phyloP scores from a whole-genome alignment of 2,888 invertebrate species.

The Vesta saturnalis region DNA sequence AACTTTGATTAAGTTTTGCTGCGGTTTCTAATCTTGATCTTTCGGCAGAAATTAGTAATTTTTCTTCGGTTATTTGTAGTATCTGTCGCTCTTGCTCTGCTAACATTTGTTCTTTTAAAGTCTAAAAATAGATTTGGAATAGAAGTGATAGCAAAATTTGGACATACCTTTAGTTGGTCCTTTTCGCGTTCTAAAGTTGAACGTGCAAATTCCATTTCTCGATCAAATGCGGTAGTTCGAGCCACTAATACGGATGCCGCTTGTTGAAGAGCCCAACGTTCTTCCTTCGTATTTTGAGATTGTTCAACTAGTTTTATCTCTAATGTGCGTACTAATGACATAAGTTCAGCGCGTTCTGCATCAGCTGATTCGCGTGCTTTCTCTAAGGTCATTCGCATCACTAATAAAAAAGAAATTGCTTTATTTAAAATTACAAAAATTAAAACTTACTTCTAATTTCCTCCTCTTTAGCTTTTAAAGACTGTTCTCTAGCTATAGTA shows the following conservation, averaged over 20 bases:
- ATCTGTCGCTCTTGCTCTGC: constrained; percentile 69
- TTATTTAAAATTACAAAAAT: background rate
- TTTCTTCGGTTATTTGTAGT: constrained; percentile 69
- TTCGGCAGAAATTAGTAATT: constrained; percentile 62
- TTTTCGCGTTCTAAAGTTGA: constrained; percentile 68
- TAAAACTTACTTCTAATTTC: constrained; percentile 65
- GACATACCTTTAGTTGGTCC: constrained; percentile 67
- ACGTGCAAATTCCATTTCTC: constrained; percentile 69
- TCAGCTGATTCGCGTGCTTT: constrained; percentile 68
- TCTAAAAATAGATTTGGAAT: constrained; percentile 51
- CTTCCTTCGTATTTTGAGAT: constrained; percentile 62
- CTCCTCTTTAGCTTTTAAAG: constrained; percentile 65
- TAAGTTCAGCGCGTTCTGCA: constrained; percentile 65
- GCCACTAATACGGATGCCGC: constrained; percentile 70
- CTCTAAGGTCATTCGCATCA: constrained; percentile 67
- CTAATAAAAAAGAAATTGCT: constrained; percentile 53
- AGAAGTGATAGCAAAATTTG: background rate
- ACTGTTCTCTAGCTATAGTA: constrained; percentile 63
- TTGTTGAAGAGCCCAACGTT: constrained; percentile 65
- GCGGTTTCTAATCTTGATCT: constrained; percentile 57
- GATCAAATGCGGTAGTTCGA: constrained; percentile 69
- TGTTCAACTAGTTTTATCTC: constrained; percentile 70
- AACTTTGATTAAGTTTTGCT: constrained; percentile 55
- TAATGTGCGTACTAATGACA: constrained; percentile 65
- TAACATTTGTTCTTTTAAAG: constrained; percentile 67